These are phyloP conservation scores for Biston stratarius DNA, from an alignment of 2,888 invertebrate species.

Conservation along the genomic window DNA sequence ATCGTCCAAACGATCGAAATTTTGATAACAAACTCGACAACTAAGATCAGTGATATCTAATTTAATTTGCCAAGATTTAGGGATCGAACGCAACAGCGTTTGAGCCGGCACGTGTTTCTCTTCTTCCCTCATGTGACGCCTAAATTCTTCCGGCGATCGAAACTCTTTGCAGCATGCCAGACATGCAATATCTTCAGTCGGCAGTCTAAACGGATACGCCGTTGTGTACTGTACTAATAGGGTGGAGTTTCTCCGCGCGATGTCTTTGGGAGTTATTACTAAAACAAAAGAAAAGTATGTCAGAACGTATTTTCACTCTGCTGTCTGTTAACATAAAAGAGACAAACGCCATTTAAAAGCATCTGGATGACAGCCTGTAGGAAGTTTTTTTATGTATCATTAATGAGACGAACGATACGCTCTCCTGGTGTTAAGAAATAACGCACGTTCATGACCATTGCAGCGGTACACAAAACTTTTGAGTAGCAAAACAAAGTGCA, in stretches of 20 bases:
- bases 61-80: conserved; percentile 45
- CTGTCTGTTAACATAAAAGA: not conserved
- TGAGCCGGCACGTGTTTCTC: conserved; percentile 34
- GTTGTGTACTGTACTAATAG: conserved; percentile 16
- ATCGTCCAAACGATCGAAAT: conserved; percentile 41
- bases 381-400: too few relatives aligned
- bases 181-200: conserved; percentile 36
- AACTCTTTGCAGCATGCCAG: conserved; percentile 23
- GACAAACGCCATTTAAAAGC: not conserved
- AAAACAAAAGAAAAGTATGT: conserved; percentile 19
- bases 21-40: conserved; percentile 50
- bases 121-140: conserved; percentile 52
- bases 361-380: too few relatives aligned
- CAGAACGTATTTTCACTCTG: conserved; percentile 12
- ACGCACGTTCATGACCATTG: too few relatives aligned
- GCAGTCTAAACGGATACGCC: conserved; percentile 75
- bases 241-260: conserved; percentile 63
- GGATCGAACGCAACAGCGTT: conserved; percentile 19
- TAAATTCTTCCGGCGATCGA: conserved; percentile 50
- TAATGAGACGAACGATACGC: too few relatives aligned
- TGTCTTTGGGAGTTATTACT: conserved; percentile 13
- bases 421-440: too few relatives aligned
- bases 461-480: too few relatives aligned
- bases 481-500: too few relatives aligned
- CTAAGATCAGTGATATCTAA: conserved; percentile 54